Conservation (phyloP, 2,888 invertebrate genomes). For the Gymnosoma rotundatum region DNA sequence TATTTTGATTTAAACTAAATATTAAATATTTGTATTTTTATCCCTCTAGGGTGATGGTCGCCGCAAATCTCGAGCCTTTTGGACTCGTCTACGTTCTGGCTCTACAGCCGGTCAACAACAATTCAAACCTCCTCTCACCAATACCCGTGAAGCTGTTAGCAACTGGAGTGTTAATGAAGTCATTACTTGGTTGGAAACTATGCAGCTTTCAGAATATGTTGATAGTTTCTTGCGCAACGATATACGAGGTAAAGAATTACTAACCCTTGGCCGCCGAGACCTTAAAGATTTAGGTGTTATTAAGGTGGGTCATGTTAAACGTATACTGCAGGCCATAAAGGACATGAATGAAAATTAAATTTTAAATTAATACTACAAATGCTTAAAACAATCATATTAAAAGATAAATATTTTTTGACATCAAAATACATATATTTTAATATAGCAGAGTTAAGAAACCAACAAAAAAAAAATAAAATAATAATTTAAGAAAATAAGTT, state of each 20-base stretch:
- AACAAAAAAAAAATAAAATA: background rate
- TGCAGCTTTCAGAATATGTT: conserved; percentile 94
- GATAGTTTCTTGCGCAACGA: conserved; percentile 96
- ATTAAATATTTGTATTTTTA: background rate
- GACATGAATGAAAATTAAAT: conserved; percentile 84
- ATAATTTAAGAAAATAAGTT: conserved; percentile 2
- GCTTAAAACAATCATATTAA: conserved; percentile 72
- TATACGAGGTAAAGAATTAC: conserved; percentile 93
- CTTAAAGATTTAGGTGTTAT: conserved; percentile 95
- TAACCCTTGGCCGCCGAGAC: conserved; percentile 92
- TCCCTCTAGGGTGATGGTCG: conserved; percentile 82
- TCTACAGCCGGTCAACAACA: conserved; percentile 78
- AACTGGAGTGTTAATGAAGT: conserved; percentile 95
- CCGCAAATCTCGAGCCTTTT: conserved; percentile 87
- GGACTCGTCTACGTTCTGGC: conserved; percentile 86
- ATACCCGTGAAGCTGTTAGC: conserved; percentile 83
- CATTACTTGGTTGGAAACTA: conserved; percentile 92
- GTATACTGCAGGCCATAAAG: conserved; percentile 95
- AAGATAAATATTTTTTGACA: conserved; percentile 35
- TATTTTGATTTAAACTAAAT: background rate
- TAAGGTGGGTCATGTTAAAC: conserved; percentile 97
- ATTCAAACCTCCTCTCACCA: conserved; percentile 77
- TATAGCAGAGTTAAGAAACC: conserved; percentile 24
- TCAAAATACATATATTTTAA: background rate
- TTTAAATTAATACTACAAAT: conserved; percentile 64